Evolutionary conservation across 53 echinoderm and acorn worm species (phyloP).

Genomic region (Henricia sp.): DNA sequence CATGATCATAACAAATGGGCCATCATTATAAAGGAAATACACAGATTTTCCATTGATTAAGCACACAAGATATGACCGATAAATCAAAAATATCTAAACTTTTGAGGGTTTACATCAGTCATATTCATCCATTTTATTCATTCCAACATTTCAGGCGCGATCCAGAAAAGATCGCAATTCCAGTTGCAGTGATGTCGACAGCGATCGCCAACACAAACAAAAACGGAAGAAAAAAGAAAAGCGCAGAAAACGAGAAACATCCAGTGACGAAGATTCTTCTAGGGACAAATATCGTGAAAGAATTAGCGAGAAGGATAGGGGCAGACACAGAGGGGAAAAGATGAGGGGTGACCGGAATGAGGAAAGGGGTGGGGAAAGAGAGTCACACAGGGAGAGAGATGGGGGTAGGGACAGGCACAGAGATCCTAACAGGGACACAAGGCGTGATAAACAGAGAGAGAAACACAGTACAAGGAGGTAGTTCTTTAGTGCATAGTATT

Average conservation of each 20-base stretch:
- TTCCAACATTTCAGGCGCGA: background rate
- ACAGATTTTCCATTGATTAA: too few species aligned
- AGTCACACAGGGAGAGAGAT: background rate
- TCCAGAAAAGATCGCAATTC: slow-evolving; percentile 24
- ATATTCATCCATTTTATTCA: too few species aligned
- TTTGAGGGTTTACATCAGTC: too few species aligned
- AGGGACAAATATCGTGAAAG: slow-evolving; percentile 38
- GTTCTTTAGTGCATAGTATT: too few species aligned
- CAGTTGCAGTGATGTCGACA: slow-evolving; percentile 15
- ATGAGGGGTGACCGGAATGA: slow-evolving; percentile 27
- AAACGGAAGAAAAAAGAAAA: slow-evolving; percentile 30
- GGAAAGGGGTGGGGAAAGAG: slow-evolving; percentile 10
- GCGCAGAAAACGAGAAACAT: slow-evolving; percentile 13
- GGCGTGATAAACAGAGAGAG: slow-evolving; percentile 13
- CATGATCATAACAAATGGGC: too few species aligned
- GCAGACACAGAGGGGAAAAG: slow-evolving; percentile 19
- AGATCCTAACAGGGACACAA: slow-evolving; percentile 42
- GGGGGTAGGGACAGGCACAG: slow-evolving; percentile 49
- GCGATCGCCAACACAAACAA: background rate
- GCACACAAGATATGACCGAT: too few species aligned
- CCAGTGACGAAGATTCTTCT: slow-evolving; percentile 34
- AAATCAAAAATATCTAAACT: too few species aligned
- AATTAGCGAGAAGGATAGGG: slow-evolving; percentile 1
- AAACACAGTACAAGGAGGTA: slow-evolving; percentile 16
- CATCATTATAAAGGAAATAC: too few species aligned